Base-by-base conservation (phyloP, 1,140 invertebrate species). In the Xylocopa sonorina region DNA sequence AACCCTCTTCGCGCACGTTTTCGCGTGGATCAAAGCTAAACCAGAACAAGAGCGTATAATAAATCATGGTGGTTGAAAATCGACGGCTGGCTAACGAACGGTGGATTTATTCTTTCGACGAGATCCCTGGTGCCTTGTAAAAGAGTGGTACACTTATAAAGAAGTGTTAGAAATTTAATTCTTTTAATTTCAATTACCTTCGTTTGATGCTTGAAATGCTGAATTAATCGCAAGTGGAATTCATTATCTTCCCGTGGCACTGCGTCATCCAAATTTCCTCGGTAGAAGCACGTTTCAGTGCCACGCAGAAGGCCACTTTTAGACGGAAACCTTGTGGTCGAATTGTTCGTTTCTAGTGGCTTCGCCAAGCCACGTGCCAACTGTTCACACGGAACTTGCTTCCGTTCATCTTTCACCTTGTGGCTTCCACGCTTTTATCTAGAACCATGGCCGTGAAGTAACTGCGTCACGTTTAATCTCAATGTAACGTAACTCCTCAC, bases 281-380 rank as follows among this genome's bases (percentile, higher is more conserved):
- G 50, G 12, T 21, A 43, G 27, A 57, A 34, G 21, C n/a, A 14
- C 51, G 53, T 66, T 75, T 58, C 57, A 21, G 66, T 38, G 41
- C 9, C 21, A 55, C n/a, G 38, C 24, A 29, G 21, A 77, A 68
- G 57, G 74, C 64, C 29, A 32, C 29, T 76, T 69, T 68, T 58
- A 58, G 29, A 24, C 51, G 74, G 74, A 77, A 77, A 53, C 74
- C 74, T 68, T 24, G 64, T 4, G 24, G 64, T 68, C 29, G 50
- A 77, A 77, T 69, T 77, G 74, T 38, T 69, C 50, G 74, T 38
- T 46, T 77, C 55, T 69, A 43, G 34, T 63, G 41, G 64, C 74
- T 68, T 77, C 64, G 32, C 6, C 5, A 16, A 58, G 43, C 63
- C 74, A 77, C 74, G 74, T 68, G 74, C 51, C 46, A 77, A 77